Base-by-base conservation (phyloP, 2,888 invertebrate genomes). In the Hirtodrosophila alboralis region DNA sequence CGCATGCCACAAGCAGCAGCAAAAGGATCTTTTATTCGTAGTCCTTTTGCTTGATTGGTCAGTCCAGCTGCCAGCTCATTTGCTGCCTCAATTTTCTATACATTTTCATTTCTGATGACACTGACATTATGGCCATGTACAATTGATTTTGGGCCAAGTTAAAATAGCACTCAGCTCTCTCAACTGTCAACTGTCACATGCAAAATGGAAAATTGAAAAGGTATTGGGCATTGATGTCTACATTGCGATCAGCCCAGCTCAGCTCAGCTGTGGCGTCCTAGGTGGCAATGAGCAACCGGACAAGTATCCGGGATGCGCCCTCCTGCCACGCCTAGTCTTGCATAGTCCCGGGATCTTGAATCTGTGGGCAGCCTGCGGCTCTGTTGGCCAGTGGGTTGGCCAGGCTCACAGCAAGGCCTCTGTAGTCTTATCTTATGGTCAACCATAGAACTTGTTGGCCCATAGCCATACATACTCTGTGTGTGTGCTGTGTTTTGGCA, bases 401-500 rank as follows among this genome's bases (percentile, higher is more conserved):
- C 68, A 83, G 71, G 43, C 47, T 47, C 66, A 34, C 75, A 57
- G 68, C 52, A 31, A 70, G 70, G 13, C 14, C 16, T n/a, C 38
- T 37, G 30, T 40, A 13, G 53, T 30, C 79, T 79, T 80, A 86
- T 84, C 81, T 84, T 59, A 44, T 67, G 75, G 86, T 73, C 76
- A 79, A 83, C 74, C 84, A 53, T 52, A 74, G 70, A 59, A 73
- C 84, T 66, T 84, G 81, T 75, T 78, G 70, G n/a, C n/a, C n/a
- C n/a, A 68, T 41, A 13, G 23, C 14, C 31, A 38, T 27, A 14
- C 23, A 31, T 12, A 13, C 45, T 34, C 41, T 28, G 37, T 16
- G 33, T 63, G 69, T 72, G 70, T 86, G 34, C n/a, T n/a, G n/a
- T n/a, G n/a, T n/a, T 81, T 81, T 81, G 84, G 79, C 81, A 86